Conservation (phyloP, 1,140 invertebrate species). For the Dufourea novaeangliae region DNA sequence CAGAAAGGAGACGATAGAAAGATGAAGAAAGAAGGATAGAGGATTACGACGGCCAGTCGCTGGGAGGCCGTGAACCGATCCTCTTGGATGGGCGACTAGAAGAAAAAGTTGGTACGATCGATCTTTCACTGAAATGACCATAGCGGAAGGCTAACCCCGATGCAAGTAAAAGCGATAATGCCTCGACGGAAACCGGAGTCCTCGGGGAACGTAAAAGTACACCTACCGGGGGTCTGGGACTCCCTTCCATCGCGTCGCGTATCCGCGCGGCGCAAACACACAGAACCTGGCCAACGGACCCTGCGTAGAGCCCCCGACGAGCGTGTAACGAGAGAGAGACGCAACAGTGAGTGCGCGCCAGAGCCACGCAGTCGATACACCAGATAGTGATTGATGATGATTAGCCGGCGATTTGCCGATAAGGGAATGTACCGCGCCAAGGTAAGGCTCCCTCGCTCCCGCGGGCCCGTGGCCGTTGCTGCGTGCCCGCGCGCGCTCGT, state of each 20-base stretch:
- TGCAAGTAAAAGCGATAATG: conserved; percentile 55
- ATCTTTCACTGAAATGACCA: conserved; percentile 52
- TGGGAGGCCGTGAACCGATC: conserved; percentile 20
- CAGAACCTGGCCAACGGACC: conserved; percentile 25
- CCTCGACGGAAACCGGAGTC: conserved; percentile 17
- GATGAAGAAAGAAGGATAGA: not conserved
- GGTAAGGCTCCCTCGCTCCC: conserved; percentile 41
- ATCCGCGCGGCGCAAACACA: conserved; percentile 40
- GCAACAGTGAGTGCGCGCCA: conserved; percentile 32
- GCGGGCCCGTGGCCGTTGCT: conserved; percentile 57
- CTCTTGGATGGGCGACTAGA: not conserved
- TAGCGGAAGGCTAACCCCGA: conserved; percentile 42
- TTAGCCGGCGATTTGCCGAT: conserved; percentile 80
- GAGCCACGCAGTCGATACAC: conserved; percentile 54
- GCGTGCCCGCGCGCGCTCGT: no score
- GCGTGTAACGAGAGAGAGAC: conserved; percentile 27
- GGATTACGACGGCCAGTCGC: not conserved
- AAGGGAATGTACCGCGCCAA: conserved; percentile 71
- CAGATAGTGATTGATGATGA: conserved; percentile 80
- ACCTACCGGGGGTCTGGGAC: not conserved
- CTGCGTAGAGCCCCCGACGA: conserved; percentile 26
- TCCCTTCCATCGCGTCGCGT: not conserved
- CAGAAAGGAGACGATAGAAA: not conserved
- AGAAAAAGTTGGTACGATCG: conserved; percentile 38
- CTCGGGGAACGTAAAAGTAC: conserved; percentile 55